Conservation (phyloP, 2,113 vertebrate genomes). For the Chiloscyllium plagiosum region DNA sequence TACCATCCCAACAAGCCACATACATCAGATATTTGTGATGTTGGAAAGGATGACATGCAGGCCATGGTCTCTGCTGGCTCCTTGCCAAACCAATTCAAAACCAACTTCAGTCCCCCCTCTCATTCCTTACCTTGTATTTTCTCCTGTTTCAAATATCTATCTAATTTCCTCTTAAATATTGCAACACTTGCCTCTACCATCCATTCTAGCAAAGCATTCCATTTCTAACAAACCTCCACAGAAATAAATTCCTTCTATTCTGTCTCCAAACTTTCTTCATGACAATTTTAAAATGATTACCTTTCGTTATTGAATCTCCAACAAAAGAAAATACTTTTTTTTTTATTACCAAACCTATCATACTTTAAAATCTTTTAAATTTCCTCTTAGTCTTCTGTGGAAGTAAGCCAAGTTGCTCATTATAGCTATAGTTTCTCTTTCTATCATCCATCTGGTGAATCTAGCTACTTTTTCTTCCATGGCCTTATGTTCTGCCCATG, state of each 20-base stretch:
- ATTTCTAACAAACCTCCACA: neutral
- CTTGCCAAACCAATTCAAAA: slow-evolving; percentile 13
- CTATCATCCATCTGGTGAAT: neutral
- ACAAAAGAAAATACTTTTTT: neutral
- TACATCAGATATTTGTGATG: neutral
- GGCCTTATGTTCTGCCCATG: neutral
- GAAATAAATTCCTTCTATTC: neutral
- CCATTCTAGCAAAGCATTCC: neutral
- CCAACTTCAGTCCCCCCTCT: neutral
- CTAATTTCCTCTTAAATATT: neutral
- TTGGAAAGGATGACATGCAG: neutral
- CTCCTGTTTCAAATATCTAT: neutral
- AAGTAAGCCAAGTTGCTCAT: neutral
- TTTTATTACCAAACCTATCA: neutral
- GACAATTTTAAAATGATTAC: neutral
- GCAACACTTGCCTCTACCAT: neutral
- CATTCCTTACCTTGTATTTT: neutral
- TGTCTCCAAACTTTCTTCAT: neutral
- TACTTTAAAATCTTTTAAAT: neutral
- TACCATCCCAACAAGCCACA: neutral
- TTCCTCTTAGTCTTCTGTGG: neutral
- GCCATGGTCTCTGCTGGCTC: neutral
- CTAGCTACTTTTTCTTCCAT: neutral
- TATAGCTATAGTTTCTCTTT: neutral
- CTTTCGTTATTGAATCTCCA: neutral